phyloP scores from a whole-genome alignment of 2,113 vertebrate genomes.

The Lamprotornis superbus region DNA sequence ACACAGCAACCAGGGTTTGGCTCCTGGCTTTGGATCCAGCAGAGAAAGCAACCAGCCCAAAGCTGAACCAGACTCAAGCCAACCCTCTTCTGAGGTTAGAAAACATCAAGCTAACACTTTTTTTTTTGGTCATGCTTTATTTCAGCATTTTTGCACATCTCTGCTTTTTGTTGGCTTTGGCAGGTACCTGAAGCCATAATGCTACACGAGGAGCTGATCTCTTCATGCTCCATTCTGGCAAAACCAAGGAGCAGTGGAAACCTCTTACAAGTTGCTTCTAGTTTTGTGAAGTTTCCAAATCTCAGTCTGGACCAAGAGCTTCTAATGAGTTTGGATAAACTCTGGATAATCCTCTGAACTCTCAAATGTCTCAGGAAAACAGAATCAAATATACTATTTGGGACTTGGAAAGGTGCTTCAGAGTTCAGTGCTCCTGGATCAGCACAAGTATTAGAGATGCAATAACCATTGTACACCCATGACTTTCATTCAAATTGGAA shows the following conservation, averaged over 20 bases:
- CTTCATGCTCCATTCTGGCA: not conserved
- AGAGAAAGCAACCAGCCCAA: not conserved
- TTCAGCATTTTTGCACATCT: not conserved
- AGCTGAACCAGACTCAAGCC: not conserved
- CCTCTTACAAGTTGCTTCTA: not conserved
- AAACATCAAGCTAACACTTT: not conserved
- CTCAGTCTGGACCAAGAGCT: not conserved
- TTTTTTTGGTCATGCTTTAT: not conserved
- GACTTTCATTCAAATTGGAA: not conserved
- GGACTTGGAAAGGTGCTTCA: not conserved
- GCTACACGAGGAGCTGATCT: not conserved
- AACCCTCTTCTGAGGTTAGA: not conserved
- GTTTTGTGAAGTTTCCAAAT: conserved; percentile 17
- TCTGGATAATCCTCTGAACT: conserved; percentile 9
- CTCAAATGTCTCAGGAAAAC: not conserved
- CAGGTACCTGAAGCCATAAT: not conserved
- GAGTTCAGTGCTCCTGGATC: not conserved
- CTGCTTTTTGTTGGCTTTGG: conserved; percentile 42
- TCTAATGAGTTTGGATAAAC: conserved; percentile 33
- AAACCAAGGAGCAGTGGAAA: conserved; percentile 3
- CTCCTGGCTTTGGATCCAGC: not conserved
- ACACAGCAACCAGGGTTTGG: not conserved
- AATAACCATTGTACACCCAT: not conserved
- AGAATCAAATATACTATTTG: not conserved
- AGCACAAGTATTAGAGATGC: not conserved